Evolutionary conservation across 2,888 invertebrate species (phyloP).

Genomic region (Spicauda simplicius): DNA sequence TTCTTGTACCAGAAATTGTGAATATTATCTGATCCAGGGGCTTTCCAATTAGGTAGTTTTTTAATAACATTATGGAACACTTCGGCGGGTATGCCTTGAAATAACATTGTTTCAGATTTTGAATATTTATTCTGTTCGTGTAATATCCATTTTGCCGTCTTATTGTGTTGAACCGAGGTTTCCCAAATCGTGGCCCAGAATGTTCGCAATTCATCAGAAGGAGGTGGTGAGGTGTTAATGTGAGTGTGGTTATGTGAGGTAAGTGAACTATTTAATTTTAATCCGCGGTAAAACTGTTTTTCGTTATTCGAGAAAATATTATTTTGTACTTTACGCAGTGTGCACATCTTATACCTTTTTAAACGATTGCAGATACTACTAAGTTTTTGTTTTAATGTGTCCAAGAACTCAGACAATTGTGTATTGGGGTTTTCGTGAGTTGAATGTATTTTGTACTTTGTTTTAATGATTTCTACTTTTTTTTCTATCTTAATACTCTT

Average conservation of each 20-base stretch:
- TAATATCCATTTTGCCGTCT: not conserved
- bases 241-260: not conserved
- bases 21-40: not conserved
- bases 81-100: not conserved
- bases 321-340: not conserved
- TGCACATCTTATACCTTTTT: not conserved
- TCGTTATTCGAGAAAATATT: not conserved
- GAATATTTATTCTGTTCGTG: not conserved
- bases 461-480: not conserved
- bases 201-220: not conserved
- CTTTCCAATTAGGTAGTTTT: not conserved
- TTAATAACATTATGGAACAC: not conserved
- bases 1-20: not conserved
- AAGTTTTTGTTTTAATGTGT: constrained; percentile 1
- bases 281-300: not conserved
- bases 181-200: not conserved
- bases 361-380: not conserved
- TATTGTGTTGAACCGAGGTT: not conserved
- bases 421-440: not conserved
- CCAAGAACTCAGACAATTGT: not conserved
- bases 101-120: not conserved
- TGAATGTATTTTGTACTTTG: not conserved
- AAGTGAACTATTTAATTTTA: not conserved
- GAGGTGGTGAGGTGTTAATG: not conserved
- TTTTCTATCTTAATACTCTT: too few species aligned